Evolutionary conservation across 1,140 invertebrate genomes (phyloP), one percentile per base, ranked within the genome.

Genomic region (Panonychus citri): DNA sequence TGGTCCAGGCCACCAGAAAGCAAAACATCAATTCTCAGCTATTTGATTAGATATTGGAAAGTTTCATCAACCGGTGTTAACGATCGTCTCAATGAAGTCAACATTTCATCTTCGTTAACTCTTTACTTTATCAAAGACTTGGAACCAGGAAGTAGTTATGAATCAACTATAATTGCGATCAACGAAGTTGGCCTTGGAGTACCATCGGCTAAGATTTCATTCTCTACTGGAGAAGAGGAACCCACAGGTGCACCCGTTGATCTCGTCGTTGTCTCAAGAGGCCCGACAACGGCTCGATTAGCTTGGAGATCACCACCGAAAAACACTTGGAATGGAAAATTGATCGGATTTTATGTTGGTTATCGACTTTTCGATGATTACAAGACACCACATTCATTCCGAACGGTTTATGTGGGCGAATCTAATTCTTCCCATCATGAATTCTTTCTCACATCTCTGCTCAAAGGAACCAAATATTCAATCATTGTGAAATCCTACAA

Each of bases 281-380:
- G 91, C 63, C 86, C 93, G 65, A 83, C 88, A 59, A 86, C 85
- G 0, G 73, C 95, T 56, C 79, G 84, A 64, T 85, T 95, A 1
- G 84, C 81, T 57, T 96, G 90, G 90, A 91, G 91, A 64, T 83
- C 85, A 62, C 86, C 87, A 56, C 74, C 80, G 62, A 77, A 81
- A 49, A 81, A 86, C 60, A 81, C 85, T 64, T 91, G 85, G 85
- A 91, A 93, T 64, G 87, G 87, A 27, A 84, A 88, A 71, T 84
- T 93, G 63, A 76, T 82, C 61, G 85, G 85, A 59, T 88, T 87
- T 67, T 68, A 69, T 53, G 57, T 89, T 59, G 87, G 86, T 24
- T 46, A 68, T 83, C 84, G 74, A 73, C 84, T 19, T 7, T 4
- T 50, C 17, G 21, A 43, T 17, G 42, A 43, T 5, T 19, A 43